phyloP scores from a whole-genome alignment of 2,797 vertebrate species.

The Enteromius thamalakanensis region DNA sequence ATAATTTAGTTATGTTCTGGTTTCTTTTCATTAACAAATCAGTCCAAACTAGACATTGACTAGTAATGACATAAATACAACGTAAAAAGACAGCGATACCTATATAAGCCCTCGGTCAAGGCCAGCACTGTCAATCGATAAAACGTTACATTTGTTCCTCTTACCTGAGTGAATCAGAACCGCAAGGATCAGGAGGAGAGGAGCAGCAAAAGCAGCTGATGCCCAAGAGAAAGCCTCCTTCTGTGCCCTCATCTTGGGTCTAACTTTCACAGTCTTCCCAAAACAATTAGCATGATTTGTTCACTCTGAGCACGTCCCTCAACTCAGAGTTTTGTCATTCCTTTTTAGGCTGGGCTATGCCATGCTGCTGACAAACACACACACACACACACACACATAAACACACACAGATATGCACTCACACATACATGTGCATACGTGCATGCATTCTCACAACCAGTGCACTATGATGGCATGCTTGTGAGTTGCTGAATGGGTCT shows the following conservation, averaged over 20 bases:
- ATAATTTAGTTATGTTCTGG: neutral
- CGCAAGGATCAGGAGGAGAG: constrained; percentile 76
- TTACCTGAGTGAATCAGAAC: constrained; percentile 83
- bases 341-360: constrained; percentile 73
- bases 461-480: constrained; percentile 65
- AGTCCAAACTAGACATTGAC: neutral
- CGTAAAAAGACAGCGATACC: neutral
- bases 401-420: constrained; percentile 68
- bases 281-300: constrained; percentile 85
- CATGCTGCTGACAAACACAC: constrained; percentile 64
- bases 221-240: constrained; percentile 72
- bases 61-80: neutral
- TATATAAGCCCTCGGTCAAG: neutral
- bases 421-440: constrained; percentile 49
- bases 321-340: constrained; percentile 80
- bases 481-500: constrained; percentile 53
- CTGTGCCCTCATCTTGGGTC: constrained; percentile 91
- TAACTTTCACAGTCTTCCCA: constrained; percentile 78
- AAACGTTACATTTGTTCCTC: constrained; percentile 54
- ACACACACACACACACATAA: constrained; percentile 30
- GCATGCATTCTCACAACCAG: constrained; percentile 54
- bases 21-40: neutral
- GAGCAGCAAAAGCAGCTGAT: constrained; percentile 68
- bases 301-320: constrained; percentile 84
- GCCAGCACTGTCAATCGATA: neutral